Evolutionary conservation across 2,113 vertebrate species (phyloP), one percentile per base, ranked within the genome.

Genomic region (Martes martes): DNA sequence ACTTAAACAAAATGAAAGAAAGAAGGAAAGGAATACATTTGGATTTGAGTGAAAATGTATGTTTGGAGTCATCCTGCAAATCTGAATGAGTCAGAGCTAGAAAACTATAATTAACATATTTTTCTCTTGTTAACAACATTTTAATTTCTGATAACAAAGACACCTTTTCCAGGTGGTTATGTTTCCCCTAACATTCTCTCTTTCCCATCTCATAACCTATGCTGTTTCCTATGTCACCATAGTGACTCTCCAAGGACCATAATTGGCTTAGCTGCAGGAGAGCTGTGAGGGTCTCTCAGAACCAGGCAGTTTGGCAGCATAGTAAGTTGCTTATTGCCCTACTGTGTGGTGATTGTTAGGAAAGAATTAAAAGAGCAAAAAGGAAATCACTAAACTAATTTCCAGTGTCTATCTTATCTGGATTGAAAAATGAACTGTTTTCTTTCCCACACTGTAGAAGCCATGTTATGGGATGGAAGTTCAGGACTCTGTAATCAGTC

Each of bases 351-450:
- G 67, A 83, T 7, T 92, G 3, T 91, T 7, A 79, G 16, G 57
- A 89, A 95, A 63, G n/a, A 89, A 91, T 59, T 74, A 57, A 91
- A 97, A 74, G 47, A 24, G 7, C 2, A 10, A 42, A 93, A 95
- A 95, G 31, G 2, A 71, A 86, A 61, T 39, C 28, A 57, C 33
- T 42, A 65, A 73, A 82, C 16, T 82, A 63, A 92, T 78, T 93
- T 94, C 63, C 18, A 85, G 52, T 52, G 73, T 36, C 79, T 89
- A 39, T 18, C 23, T 91, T 94, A 85, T 21, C 63, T 93, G 21
- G 3, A 80, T 52, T 95, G 83, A 74, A 82, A 78, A 97, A 94
- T 93, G 14, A 91, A 98, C 86, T 45, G 23, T 7, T 86, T 96
- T 96, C 23, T 39, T 78, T 69, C 18, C 71, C 23, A 78, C 0